phyloP scores from a whole-genome alignment of 2,888 invertebrate species.

The Drosophila putrida region DNA sequence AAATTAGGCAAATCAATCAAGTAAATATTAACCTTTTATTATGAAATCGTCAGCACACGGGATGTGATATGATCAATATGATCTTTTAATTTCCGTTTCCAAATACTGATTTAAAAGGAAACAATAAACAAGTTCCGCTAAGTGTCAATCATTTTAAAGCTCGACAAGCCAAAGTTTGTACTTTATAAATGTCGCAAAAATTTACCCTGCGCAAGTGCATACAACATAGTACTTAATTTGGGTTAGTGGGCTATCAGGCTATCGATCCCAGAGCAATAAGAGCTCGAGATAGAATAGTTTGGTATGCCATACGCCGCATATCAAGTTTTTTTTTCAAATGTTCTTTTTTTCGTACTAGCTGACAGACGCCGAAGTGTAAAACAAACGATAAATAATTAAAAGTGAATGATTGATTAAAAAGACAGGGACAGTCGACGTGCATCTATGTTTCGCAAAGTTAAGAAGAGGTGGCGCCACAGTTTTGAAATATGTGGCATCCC shows the following conservation, averaged over 20 bases:
- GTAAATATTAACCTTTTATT: not conserved
- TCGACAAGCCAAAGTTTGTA: not conserved
- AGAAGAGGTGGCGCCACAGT: no score
- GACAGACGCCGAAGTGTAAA: no score
- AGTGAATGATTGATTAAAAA: no score
- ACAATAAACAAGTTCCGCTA: not conserved
- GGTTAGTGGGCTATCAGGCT: slow-evolving; percentile 27
- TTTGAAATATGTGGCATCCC: no score
- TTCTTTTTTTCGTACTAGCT: not conserved
- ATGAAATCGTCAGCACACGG: not conserved
- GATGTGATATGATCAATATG: no score
- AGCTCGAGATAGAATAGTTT: slow-evolving; percentile 10
- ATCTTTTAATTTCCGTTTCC: slow-evolving; percentile 4
- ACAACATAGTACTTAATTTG: slow-evolving; percentile 12
- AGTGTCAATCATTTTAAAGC: slow-evolving; percentile 6
- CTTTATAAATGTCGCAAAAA: not conserved
- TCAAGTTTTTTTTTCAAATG: slow-evolving; percentile 23
- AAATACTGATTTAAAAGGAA: not conserved
- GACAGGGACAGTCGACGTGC: no score
- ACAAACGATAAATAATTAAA: no score
- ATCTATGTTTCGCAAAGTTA: no score
- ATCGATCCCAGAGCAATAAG: slow-evolving; percentile 18
- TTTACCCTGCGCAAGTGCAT: slow-evolving; percentile 6
- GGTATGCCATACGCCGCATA: slow-evolving; percentile 12
- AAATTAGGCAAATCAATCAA: not conserved